A percentile compares a stretch with the other conserved stretches of the same genome.
phyloP scores from a whole-genome alignment of 2,888 invertebrate species.

The Dascillus cervinus region DNA sequence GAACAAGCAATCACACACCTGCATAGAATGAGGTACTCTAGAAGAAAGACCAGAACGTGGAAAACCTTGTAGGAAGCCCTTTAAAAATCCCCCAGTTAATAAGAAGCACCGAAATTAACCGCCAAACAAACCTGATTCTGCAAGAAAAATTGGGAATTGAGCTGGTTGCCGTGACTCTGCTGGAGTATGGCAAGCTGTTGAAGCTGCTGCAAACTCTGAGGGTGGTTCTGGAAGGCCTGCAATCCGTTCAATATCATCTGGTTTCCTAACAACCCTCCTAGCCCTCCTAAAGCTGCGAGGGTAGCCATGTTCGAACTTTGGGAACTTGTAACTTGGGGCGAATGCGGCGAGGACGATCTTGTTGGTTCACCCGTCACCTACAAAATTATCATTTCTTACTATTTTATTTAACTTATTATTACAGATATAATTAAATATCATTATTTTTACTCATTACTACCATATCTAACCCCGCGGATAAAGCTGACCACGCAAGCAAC shows the following conservation, averaged over 20 bases:
- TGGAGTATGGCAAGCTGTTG: constrained; percentile 61
- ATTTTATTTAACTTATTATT: no score
- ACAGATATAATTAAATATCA: constrained; percentile 1
- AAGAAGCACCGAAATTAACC: no score
- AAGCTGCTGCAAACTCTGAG: constrained; percentile 56
- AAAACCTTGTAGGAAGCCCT: constrained; percentile 47
- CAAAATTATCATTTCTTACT: no score
- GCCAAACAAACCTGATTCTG: constrained; percentile 70
- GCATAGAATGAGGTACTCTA: constrained; percentile 44
- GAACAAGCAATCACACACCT: constrained; percentile 36
- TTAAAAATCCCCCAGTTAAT: constrained; percentile 19
- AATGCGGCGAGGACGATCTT: constrained; percentile 32
- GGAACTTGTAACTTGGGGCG: constrained; percentile 37
- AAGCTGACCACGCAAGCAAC: no score
- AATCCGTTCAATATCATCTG: constrained; percentile 40
- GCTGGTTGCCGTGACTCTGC: constrained; percentile 40
- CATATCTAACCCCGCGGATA: no score
- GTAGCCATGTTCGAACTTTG: constrained; percentile 39
- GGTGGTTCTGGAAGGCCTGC: constrained; percentile 54
- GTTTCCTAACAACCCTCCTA: constrained; percentile 39
- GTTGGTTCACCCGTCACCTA: constrained; percentile 39
- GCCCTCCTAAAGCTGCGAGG: constrained; percentile 45
- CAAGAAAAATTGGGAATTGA: constrained; percentile 60
- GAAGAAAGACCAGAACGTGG: constrained; percentile 41
- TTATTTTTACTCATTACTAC: no score